Conservation (phyloP, 2,888 invertebrate species). For the Meliscaeva auricollis region DNA sequence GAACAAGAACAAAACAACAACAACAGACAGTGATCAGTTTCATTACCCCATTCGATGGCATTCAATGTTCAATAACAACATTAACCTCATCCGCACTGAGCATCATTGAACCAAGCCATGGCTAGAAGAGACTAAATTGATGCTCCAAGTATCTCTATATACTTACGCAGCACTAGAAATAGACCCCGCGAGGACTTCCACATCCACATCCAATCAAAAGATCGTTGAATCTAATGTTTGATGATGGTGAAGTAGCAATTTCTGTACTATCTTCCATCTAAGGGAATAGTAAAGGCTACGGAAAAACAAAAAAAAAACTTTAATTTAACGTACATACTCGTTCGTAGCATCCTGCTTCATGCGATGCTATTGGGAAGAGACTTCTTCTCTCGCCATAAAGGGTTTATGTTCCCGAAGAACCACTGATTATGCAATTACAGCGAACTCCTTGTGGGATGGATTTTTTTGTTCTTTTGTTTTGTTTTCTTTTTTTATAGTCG, state of each 20-base stretch:
- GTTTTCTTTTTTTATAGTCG: background rate
- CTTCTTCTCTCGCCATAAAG: conserved; percentile 54
- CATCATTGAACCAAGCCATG: conserved; percentile 61
- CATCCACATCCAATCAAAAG: conserved; percentile 52
- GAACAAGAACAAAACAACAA: background rate
- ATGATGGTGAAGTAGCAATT: conserved; percentile 58
- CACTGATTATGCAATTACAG: conserved; percentile 74
- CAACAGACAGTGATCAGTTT: conserved; percentile 35
- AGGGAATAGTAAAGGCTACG: conserved; percentile 27
- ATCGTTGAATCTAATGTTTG: conserved; percentile 69
- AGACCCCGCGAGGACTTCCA: conserved; percentile 16
- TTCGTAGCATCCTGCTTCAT: conserved; percentile 37
- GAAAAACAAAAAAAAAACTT: conserved; percentile 12
- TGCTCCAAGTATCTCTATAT: background rate
- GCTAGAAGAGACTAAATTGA: background rate
- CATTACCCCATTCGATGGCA: conserved; percentile 37
- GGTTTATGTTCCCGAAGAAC: conserved; percentile 64
- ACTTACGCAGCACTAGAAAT: background rate
- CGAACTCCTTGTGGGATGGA: conserved; percentile 53
- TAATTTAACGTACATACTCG: conserved; percentile 55
- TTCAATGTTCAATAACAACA: conserved; percentile 59
- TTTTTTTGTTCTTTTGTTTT: conserved; percentile 8
- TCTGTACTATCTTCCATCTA: conserved; percentile 53
- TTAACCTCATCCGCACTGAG: conserved; percentile 37
- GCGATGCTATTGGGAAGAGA: background rate